A percentile compares a stretch with the other conserved stretches of the same genome.
These are phyloP conservation scores for Enteromius anoplus DNA, from an alignment of 2,797 vertebrate genomes.

Conservation along the genomic window DNA sequence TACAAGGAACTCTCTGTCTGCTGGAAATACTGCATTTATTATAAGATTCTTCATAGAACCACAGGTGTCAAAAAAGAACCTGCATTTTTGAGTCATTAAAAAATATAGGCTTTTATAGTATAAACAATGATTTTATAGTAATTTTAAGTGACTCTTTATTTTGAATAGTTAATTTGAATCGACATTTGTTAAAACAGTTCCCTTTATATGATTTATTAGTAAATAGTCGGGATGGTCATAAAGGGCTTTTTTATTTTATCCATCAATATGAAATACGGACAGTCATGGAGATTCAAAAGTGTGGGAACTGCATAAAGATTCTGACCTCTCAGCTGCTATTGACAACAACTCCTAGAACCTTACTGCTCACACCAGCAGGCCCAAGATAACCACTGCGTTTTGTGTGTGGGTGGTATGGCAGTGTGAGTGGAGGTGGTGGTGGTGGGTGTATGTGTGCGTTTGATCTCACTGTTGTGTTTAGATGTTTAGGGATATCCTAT, in stretches of 20 bases:
- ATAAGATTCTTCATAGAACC: neutral
- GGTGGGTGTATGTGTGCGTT: constrained; percentile 62
- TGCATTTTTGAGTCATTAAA: neutral
- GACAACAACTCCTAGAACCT: constrained; percentile 50
- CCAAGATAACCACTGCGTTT: constrained; percentile 77
- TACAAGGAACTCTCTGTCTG: neutral
- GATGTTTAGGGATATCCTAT: constrained; percentile 84
- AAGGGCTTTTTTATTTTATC: neutral
- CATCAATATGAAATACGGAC: neutral
- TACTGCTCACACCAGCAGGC: constrained; percentile 71
- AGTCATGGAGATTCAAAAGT: neutral
- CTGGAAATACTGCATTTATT: neutral
- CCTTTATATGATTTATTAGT: neutral
- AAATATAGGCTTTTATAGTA: neutral
- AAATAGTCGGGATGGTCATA: neutral
- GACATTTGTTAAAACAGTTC: neutral
- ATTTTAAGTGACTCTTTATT: neutral
- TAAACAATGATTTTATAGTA: neutral
- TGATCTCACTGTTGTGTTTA: constrained; percentile 83
- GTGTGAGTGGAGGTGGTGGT: constrained; percentile 48
- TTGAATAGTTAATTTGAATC: neutral
- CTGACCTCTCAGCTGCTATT: constrained; percentile 34
- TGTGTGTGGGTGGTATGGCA: constrained; percentile 78
- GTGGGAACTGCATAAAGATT: constrained; percentile 49
- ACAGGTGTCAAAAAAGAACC: neutral